phyloP scores from a whole-genome alignment of 2,113 vertebrate genomes.

The Gobiocypris rarus region DNA sequence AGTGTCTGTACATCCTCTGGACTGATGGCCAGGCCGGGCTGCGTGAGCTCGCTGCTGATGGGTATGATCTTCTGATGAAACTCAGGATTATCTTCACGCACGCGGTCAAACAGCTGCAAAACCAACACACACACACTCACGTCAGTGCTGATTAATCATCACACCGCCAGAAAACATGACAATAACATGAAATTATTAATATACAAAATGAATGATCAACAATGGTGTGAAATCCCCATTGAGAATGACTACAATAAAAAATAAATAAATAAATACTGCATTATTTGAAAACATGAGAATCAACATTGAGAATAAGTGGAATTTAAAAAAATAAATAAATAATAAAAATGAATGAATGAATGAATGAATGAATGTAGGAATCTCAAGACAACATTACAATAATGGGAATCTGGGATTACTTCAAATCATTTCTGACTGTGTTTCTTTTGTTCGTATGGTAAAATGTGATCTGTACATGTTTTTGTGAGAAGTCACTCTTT shows the following conservation, averaged over 20 bases:
- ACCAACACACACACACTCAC: constrained; percentile 23
- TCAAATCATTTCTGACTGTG: not conserved
- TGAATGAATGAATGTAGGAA: not conserved
- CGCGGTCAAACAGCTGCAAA: constrained; percentile 89
- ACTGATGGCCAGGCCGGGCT: constrained; percentile 87
- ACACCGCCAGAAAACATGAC: not conserved
- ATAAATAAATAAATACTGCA: too few species aligned
- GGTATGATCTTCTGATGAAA: constrained; percentile 90
- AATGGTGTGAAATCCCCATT: too few species aligned
- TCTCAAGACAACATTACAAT: too few species aligned
- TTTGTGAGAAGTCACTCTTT: not conserved
- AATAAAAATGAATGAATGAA: not conserved
- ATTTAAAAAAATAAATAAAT: too few species aligned
- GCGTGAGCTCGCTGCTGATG: constrained; percentile 88
- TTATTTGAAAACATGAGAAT: not conserved
- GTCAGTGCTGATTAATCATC: not conserved
- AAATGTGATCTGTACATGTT: not conserved
- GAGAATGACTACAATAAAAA: too few species aligned
- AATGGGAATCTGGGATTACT: not conserved
- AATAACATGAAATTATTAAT: not conserved
- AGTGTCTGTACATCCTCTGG: constrained; percentile 84
- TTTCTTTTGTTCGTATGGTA: not conserved
- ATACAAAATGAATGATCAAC: too few species aligned
- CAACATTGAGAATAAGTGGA: too few species aligned
- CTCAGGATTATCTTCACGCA: constrained; percentile 86